phyloP scores from a whole-genome alignment of 2,113 vertebrate genomes.

The Sturnus vulgaris region DNA sequence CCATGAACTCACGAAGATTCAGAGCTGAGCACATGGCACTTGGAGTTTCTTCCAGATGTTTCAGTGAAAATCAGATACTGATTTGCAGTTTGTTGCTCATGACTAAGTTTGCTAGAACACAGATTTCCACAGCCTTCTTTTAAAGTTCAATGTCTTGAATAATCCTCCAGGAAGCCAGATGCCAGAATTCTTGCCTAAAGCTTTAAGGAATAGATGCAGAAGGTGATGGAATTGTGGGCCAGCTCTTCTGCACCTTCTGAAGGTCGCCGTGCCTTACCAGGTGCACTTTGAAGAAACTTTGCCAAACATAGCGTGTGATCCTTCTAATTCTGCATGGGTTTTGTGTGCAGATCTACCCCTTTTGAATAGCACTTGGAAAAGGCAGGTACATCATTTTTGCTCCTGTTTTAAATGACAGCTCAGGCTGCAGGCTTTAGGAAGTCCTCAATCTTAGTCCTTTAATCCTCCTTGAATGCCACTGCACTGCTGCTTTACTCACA shows the following conservation, averaged over 20 bases:
- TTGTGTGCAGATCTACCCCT: not conserved
- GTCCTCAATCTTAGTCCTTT: slow-evolving; percentile 13
- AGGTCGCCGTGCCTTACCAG: not conserved
- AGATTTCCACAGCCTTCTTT: not conserved
- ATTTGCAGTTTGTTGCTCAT: not conserved
- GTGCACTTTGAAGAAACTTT: not conserved
- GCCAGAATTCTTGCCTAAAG: not conserved
- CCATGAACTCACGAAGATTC: not conserved
- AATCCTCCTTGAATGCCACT: slow-evolving; percentile 39
- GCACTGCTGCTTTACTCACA: slow-evolving; percentile 1
- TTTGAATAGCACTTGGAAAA: not conserved
- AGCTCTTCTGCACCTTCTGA: not conserved
- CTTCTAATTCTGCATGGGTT: not conserved
- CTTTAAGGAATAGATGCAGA: not conserved
- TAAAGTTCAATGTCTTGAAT: not conserved
- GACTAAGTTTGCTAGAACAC: not conserved
- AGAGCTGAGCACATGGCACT: not conserved
- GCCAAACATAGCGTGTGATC: not conserved
- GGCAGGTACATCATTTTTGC: not conserved
- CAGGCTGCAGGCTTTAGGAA: not conserved
- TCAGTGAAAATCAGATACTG: not conserved
- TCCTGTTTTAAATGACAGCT: not conserved
- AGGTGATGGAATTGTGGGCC: not conserved
- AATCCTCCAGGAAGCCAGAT: not conserved
- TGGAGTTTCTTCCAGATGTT: not conserved